Conservation (phyloP, 1,140 invertebrate species). For the Micrasema longulum region DNA sequence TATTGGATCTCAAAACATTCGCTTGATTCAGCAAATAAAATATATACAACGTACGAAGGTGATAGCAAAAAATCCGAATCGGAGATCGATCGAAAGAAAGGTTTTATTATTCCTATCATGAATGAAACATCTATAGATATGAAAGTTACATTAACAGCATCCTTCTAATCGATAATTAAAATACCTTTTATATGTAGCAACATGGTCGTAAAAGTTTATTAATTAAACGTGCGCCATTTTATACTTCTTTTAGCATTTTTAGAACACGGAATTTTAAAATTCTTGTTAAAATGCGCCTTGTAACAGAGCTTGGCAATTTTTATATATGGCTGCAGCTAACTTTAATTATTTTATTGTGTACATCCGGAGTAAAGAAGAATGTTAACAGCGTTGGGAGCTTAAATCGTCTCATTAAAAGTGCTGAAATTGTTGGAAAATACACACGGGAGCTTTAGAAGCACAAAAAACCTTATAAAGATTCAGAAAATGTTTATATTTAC, state of each 20-base stretch:
- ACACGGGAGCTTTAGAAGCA: no score
- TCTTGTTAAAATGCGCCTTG: not conserved
- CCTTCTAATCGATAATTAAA: slow-evolving; percentile 39
- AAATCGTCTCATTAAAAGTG: no score
- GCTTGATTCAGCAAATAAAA: no score
- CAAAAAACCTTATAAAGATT: no score
- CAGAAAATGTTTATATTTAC: no score
- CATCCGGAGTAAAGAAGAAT: slow-evolving; percentile 4
- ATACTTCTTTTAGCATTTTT: slow-evolving; percentile 14
- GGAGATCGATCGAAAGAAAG: not conserved
- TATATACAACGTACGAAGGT: no score
- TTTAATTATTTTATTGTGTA: slow-evolving; percentile 17
- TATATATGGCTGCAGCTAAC: not conserved
- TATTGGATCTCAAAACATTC: no score
- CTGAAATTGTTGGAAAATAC: no score
- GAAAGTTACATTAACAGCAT: slow-evolving; percentile 20
- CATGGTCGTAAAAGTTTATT: slow-evolving; percentile 43
- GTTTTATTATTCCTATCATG: not conserved
- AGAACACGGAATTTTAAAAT: slow-evolving; percentile 7
- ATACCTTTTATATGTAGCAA: slow-evolving; percentile 27
- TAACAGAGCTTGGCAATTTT: slow-evolving; percentile 13
- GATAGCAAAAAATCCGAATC: no score
- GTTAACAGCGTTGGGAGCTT: no score
- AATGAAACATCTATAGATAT: slow-evolving; percentile 12
- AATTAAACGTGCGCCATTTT: slow-evolving; percentile 18